Base-by-base conservation (phyloP, 2,888 invertebrate genomes). In the Folsomia manolachei region DNA sequence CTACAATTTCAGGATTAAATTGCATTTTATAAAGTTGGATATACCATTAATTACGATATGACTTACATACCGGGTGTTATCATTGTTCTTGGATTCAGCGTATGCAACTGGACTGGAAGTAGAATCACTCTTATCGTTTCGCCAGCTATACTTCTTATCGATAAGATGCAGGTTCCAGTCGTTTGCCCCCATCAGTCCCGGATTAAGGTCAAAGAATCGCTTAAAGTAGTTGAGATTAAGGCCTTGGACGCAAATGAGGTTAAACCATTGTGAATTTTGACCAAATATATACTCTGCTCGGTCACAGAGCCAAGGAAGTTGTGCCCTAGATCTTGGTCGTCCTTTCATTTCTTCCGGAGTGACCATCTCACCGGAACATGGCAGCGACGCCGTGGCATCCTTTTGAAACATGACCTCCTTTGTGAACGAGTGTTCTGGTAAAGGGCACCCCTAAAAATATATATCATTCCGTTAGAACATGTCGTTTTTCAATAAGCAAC, bases 361-460 rank as follows among this genome's bases (percentile, higher is more conserved):
- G 7, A 14, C 14, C 14, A 39, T 14, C 4, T 39, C 14, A 39
- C 39, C 7, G 39, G 14, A 39, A 39, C 39, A 39, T 39, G 4
- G 4, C 7, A 39, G 7, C n/a, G 60, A 60, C n/a, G n/a, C n/a
- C n/a, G n/a, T n/a, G n/a, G n/a, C n/a, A 7, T 19, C 60, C 7
- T 1, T 2, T 64, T 26, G 64, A 18, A 64, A 64, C 27, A 26
- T 1, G n/a, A 27, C 1, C 4, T 4, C 64, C 21, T 26, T 11
- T 4, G 64, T 27, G 21, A 64, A 64, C n/a, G 64, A n/a, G 21
- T 64, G 7, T 64, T 64, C 27, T 2, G 64, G 64, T 14, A 25
- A 19, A 11, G 64, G 64, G 26, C 64, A 64, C 27, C 27, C 26
- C 64, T 64, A 24, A 19, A 63, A 21, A 25, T n/a, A 64, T 27